These are phyloP conservation scores for Orthosia gracilis DNA, from an alignment of 2,888 invertebrate species.

Conservation along the genomic window DNA sequence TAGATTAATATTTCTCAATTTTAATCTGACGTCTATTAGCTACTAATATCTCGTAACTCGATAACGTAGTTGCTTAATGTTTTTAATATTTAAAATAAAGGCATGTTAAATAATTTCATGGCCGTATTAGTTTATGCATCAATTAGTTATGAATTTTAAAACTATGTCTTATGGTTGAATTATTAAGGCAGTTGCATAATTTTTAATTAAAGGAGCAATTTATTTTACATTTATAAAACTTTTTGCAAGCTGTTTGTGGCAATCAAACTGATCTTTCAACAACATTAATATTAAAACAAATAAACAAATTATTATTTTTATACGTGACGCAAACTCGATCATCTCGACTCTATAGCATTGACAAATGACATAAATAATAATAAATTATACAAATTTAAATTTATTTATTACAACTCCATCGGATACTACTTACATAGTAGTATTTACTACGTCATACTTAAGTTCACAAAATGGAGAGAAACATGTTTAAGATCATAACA, in stretches of 20 bases:
- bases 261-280: not conserved
- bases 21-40: slow-evolving; percentile 3
- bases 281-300: not conserved
- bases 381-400: slow-evolving; percentile 2
- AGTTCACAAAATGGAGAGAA: slow-evolving; percentile 11
- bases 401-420: not conserved
- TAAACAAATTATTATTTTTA: not conserved
- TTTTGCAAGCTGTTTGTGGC: not conserved
- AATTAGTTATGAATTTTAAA: slow-evolving; percentile 21
- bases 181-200: not conserved
- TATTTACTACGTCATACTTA: not conserved
- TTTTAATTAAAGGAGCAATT: not conserved
- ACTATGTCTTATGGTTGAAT: not conserved
- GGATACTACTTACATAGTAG: not conserved
- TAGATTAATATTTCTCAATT: slow-evolving; percentile 18
- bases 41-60: not conserved
- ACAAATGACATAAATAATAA: slow-evolving; percentile 2
- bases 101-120: slow-evolving; percentile 22
- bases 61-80: not conserved
- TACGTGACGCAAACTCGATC: not conserved
- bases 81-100: slow-evolving; percentile 14
- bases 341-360: slow-evolving; percentile 10
- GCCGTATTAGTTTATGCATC: slow-evolving; percentile 12
- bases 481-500: not conserved
- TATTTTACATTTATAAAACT: not conserved